Evolutionary conservation across 1,140 invertebrate genomes (phyloP), one percentile per base, ranked within the genome.

Genomic region (Drosophila parvula): DNA sequence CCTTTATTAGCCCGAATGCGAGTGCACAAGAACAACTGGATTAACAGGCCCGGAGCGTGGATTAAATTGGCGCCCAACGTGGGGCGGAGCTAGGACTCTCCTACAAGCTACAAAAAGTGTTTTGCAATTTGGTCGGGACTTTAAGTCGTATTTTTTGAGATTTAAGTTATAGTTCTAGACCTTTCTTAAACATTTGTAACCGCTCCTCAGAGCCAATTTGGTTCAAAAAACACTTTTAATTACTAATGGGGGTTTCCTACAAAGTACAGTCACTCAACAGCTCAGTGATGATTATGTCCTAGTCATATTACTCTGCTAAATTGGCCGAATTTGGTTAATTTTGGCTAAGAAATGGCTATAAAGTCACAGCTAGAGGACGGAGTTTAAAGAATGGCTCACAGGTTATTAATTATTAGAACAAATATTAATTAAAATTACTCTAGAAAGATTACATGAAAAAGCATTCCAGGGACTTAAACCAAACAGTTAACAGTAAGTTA

Each of bases 1-100:
- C 65, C 58, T 74, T 78, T 62, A 84, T 77, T 84, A 77, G 65
- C 58, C 63, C 48, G 11, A 77, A 68, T 65, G 62, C 59, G 57
- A 60, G 58, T 45, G 53, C 40, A 43, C 45, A 47, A n/a, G 48
- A 51, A 28, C 14, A 38, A 28, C 44, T 48, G 53, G 70, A 50
- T 74, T 45, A 55, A 28, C 30, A 40, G 69, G 48, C 18, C 30
- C 43, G 43, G 30, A 41, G n/a, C 32, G 16, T 18, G 27, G 34
- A 9, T 27, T 43, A 18, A 30, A 47, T 40, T 43, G 53, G 41
- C 47, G 62, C 51, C 57, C 61, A 74, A 74, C 56, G 5, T 59
- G 32, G 30, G 38, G 16, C 22, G 28, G 7, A 41, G 32, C 28
- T 47, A 12, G 16, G 34, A 12, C 11, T 14, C 32, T 14, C 14